Conservation (phyloP, 2,888 invertebrate species). For the Lasioglossum pauxillum region DNA sequence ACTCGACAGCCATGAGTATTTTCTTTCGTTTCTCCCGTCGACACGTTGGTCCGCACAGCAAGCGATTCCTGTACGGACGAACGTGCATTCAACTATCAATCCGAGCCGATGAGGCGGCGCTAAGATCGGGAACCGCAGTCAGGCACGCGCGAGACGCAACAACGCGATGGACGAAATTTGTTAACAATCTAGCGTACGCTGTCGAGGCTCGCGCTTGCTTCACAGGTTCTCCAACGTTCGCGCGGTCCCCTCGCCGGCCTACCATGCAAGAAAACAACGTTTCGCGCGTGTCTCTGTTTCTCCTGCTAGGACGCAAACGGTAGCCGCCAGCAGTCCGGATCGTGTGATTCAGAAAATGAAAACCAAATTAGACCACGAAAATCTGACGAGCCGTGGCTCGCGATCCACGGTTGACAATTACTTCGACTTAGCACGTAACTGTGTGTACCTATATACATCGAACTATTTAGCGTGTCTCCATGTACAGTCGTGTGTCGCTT, state of each 20-base stretch:
- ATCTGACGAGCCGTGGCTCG: constrained; percentile 36
- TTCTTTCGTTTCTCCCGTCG: not conserved
- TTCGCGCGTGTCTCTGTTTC: constrained; percentile 9
- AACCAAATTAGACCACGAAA: constrained; percentile 22
- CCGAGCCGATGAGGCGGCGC: constrained; percentile 25
- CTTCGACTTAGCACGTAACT: constrained; percentile 71
- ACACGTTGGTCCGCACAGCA: not conserved
- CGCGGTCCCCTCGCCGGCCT: constrained; percentile 28
- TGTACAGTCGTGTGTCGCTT: constrained; percentile 33
- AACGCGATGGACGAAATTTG: constrained; percentile 73
- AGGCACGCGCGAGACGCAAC: constrained; percentile 27
- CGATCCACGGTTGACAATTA: constrained; percentile 61
- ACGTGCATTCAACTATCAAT: constrained; percentile 16
- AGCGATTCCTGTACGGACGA: not conserved
- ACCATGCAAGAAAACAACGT: constrained; percentile 58
- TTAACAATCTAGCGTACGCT: constrained; percentile 63
- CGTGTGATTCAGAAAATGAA: not conserved
- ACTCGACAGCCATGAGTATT: constrained; percentile 38
- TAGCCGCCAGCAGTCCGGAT: not conserved
- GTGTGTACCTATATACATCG: not conserved
- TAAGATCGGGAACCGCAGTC: constrained; percentile 1
- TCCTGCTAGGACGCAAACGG: not conserved
- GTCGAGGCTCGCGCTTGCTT: constrained; percentile 44
- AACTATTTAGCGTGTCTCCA: constrained; percentile 43
- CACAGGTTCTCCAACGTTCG: constrained; percentile 19